Evolutionary conservation across 2,113 vertebrate species (phyloP).

Genomic region (Rhinolophus ferrumequinum): DNA sequence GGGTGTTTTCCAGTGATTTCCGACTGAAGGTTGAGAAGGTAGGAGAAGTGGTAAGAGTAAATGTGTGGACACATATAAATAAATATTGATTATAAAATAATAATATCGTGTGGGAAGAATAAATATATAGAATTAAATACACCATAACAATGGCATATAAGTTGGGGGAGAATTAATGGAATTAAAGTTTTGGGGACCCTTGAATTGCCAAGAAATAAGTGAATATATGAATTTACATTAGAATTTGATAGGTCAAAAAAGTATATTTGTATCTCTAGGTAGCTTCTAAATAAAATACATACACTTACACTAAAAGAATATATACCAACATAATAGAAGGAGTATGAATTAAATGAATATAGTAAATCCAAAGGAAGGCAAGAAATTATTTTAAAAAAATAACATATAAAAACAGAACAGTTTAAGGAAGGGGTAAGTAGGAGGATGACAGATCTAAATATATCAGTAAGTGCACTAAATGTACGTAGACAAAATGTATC

Average conservation of each 20-base stretch:
- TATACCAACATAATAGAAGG: not conserved
- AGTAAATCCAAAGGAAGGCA: not conserved
- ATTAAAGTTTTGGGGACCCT: not conserved
- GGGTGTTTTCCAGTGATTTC: not conserved
- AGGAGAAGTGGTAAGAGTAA: not conserved
- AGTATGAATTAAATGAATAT: not conserved
- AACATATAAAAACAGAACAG: not conserved
- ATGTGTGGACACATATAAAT: not conserved
- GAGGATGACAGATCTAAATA: not conserved
- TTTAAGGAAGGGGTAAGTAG: not conserved
- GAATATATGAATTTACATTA: conserved; percentile 31
- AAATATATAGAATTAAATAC: not conserved
- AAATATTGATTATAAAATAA: conserved; percentile 12
- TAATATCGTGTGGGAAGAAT: not conserved
- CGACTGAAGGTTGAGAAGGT: not conserved
- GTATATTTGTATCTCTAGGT: not conserved
- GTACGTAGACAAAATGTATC: not conserved
- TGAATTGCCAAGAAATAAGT: not conserved
- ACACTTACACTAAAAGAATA: not conserved
- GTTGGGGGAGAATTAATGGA: not conserved
- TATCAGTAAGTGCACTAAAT: not conserved
- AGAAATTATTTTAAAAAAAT: not conserved
- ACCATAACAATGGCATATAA: not conserved
- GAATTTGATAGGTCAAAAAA: not conserved
- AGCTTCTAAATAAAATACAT: not conserved